Evolutionary conservation across 1,140 invertebrate species (phyloP).

Genomic region (Dolichoris vasculosae): DNA sequence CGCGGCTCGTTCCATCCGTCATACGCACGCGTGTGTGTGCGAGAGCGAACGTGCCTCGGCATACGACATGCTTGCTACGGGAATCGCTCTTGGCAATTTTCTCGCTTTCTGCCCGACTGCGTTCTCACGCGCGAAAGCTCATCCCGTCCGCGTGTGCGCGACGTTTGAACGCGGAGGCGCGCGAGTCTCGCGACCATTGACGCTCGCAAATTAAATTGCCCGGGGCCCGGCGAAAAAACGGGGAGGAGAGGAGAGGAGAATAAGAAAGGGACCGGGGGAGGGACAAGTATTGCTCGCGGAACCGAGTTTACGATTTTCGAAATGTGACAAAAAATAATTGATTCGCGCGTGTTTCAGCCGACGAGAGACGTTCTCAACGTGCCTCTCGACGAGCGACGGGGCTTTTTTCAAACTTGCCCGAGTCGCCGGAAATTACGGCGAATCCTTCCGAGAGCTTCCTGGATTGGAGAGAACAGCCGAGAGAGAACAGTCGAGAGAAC

Average conservation of each 20-base stretch:
- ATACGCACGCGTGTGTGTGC: conserved; percentile 11
- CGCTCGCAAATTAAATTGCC: conserved; percentile 42
- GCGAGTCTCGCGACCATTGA: conserved; percentile 32
- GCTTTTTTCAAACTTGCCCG: too few relatives aligned
- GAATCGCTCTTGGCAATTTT: conserved; percentile 50
- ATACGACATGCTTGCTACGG: conserved; percentile 61
- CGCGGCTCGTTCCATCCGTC: neutral
- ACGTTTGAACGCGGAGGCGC: conserved; percentile 49
- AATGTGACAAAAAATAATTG: conserved; percentile 34
- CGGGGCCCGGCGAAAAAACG: neutral
- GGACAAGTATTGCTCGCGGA: neutral
- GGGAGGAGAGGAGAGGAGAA: neutral
- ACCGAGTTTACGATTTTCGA: neutral
- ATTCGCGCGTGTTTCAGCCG: conserved; percentile 10
- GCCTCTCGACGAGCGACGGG: too few relatives aligned
- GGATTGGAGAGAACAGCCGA: too few relatives aligned
- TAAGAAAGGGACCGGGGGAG: neutral
- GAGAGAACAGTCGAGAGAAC: too few relatives aligned
- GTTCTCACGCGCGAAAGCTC: conserved; percentile 51
- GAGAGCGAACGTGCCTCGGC: conserved; percentile 59
- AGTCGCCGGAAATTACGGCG: too few relatives aligned
- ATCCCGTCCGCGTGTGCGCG: conserved; percentile 3
- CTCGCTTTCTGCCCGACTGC: conserved; percentile 37
- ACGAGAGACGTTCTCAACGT: too few relatives aligned
- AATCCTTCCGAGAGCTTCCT: too few relatives aligned